Base-by-base conservation (phyloP, 1,140 invertebrate species). In the Drosophila sp. region DNA sequence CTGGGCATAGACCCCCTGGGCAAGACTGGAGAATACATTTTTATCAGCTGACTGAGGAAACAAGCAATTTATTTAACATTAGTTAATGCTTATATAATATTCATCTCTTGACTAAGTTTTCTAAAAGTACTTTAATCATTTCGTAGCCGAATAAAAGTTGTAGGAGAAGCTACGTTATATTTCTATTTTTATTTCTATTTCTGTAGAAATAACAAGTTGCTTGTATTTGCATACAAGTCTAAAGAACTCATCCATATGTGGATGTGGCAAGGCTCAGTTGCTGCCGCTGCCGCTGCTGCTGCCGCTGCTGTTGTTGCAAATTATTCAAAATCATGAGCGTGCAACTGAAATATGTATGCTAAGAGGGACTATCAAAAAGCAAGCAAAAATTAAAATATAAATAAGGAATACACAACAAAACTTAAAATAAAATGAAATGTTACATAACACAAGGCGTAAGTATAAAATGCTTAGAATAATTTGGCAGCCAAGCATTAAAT, bases 401-500 rank as follows among this genome's bases (percentile, higher is more conserved):
- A 62, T 8, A 7, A 27, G 50, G 4, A 32, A 57, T 13, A 51
- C 14, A 40, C 7, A 54, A 25, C 38, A 64, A 14, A 45, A 38
- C 18, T 4, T 16, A 27, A 13, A 14, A 50, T 45, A 27, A 57
- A 40, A 51, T 58, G 40, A 25, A 46, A 38, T 41, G 54, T 54
- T 41, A 56, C 36, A 34, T 59, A 65, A 65, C 61, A 18, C 41
- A 50, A 57, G 27, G 40, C 46, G 40, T 50, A 34, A 45, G 41
- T 40, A 45, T 27, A 48, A 69, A 69, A 58, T 46, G 59, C 51
- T 80, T 76, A 29, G 54, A 67, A 80, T 76, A 78, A 83, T 78
- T 78, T 46, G 29, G 69, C 73, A 76, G 66, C 71, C 71, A 75
- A 82, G 58, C 66, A 83, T 82, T 78, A 83, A 69, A 72, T 72